These are phyloP conservation scores for Pachypanchax playfairii DNA, from an alignment of 2,113 vertebrate species.

Conservation along the genomic window DNA sequence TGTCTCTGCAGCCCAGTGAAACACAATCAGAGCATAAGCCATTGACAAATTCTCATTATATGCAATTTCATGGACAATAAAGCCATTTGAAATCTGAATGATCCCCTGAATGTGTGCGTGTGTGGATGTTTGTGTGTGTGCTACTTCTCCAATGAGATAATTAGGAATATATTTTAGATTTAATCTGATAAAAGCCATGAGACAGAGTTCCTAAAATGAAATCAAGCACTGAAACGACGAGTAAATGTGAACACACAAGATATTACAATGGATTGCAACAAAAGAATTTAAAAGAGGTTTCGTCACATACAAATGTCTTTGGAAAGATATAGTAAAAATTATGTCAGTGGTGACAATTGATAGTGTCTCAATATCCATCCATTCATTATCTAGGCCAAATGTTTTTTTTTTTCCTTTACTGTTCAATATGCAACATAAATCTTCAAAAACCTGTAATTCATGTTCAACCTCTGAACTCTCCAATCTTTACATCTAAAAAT, in stretches of 20 bases:
- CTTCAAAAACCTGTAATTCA: conserved; percentile 6
- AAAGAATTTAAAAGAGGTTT: too few relatives aligned
- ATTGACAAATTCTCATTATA: conserved; percentile 70
- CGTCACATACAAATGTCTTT: too few relatives aligned
- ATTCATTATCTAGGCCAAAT: too few relatives aligned
- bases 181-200: conserved; percentile 36
- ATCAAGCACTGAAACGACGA: conserved; percentile 12
- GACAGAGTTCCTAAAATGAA: conserved; percentile 33
- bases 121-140: conserved; percentile 49
- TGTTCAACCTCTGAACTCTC: background rate
- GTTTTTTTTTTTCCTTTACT: conserved; percentile 14
- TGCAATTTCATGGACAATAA: conserved; percentile 72
- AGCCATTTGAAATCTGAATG: conserved; percentile 66
- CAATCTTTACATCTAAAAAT: conserved; percentile 20
- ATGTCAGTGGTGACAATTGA: too few relatives aligned
- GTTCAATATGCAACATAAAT: conserved; percentile 36
- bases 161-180: conserved; percentile 45
- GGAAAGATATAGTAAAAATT: too few relatives aligned
- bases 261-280: background rate
- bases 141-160: conserved; percentile 51
- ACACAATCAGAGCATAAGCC: conserved; percentile 68
- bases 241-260: background rate
- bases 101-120: conserved; percentile 53
- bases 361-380: too few relatives aligned
- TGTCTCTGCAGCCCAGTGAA: conserved; percentile 48